Base-by-base conservation (phyloP, 2,797 vertebrate genomes). In the Stomatorhinus walkeri region DNA sequence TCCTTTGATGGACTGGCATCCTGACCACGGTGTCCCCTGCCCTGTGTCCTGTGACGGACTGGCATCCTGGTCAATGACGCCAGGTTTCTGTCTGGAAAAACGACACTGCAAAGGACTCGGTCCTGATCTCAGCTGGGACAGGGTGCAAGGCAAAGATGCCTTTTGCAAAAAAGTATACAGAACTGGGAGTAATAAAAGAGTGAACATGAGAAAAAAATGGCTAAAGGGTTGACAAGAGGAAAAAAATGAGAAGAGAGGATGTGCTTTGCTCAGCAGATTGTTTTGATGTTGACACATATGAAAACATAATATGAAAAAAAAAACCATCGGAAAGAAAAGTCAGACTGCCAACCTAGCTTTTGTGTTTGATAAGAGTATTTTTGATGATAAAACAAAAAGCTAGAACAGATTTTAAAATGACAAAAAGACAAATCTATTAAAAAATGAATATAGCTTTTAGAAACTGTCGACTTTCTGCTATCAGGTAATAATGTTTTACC, bases 181-280 rank as follows among this genome's bases (percentile, higher is more conserved):
- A 43, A 43, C 16, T 40, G 52, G 52, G 52, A 36, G 52, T 40
- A 59, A 43, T 87, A 56, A 54, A 19, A 54, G 5, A 54, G 9
- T 22, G 24, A 59, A 59, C 7, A 59, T 7, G 16, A 51, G 16
- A 56, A 48, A 6, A 83, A 10, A 83, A 36, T 46, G 79, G 79
- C 87, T 88, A 32, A 85, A 76, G 68, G 87, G 84, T 32, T 32
- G 87, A 76, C 51, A 88, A 43, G 49, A 68, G 49, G 1, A 22
- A 16, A 12, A 89, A 64, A 24, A 46, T 8, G 51, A 54, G 81
- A 64, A 87, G 76, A 72, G 48, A 61, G 9, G 32, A 59, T 85
- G 52, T 89, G 87, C 90, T 89, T 40, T 0, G 85, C 89, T 91
- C 89, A 91, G 87, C 89, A n/a, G 87, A 87, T 84, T 86, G 87